A percentile compares a stretch with the other conserved stretches of the same genome.
Conservation (phyloP, 2,113 vertebrate genomes). For the rat (Rattus norvegicus) region DNA sequence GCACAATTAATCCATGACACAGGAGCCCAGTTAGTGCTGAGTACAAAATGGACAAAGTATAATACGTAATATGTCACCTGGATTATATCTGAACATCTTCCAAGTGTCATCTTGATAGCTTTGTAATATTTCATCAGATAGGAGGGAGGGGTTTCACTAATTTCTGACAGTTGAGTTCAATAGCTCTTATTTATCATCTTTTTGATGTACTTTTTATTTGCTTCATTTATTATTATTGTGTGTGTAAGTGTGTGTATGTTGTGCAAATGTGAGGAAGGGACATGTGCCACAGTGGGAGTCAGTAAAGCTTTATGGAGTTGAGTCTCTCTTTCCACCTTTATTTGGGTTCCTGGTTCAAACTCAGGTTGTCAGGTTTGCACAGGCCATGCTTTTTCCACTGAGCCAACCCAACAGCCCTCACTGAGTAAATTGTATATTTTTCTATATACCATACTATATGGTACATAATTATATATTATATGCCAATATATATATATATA, state of each 20-base stretch:
- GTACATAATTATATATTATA: too few relatives aligned
- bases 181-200: background rate
- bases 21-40: constrained; percentile 3
- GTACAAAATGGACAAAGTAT: background rate
- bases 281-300: background rate
- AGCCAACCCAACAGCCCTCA: background rate
- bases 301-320: background rate
- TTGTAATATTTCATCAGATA: constrained; percentile 13
- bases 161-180: background rate
- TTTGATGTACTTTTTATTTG: background rate
- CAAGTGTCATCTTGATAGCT: background rate
- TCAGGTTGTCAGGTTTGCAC: too few relatives aligned
- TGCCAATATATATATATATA: too few relatives aligned
- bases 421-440: background rate
- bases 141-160: background rate
- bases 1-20: background rate
- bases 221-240: background rate
- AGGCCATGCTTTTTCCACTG: background rate
- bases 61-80: background rate
- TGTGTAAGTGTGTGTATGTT: background rate
- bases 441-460: background rate
- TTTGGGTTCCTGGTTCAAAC: background rate
- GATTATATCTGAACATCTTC: constrained; percentile 17
- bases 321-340: background rate
- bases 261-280: background rate